Percentiles rank a stretch among this genome's conserved stretches.
These are phyloP conservation scores for Eurytoma adleriae DNA, from an alignment of 2,888 invertebrate genomes.

Conservation along the genomic window DNA sequence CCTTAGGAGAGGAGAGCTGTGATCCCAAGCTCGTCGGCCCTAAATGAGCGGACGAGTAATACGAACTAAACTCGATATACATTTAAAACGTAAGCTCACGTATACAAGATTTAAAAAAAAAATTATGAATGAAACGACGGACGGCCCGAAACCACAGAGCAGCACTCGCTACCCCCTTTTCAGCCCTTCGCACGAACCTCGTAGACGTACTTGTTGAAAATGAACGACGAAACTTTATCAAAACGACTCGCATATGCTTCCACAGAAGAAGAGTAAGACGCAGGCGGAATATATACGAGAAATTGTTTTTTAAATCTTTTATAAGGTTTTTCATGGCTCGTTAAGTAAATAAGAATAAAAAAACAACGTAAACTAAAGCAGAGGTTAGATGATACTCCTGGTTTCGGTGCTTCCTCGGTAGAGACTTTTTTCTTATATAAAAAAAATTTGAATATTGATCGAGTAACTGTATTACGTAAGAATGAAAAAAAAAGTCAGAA, in stretches of 20 bases:
- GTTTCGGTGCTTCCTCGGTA: constrained; percentile 56
- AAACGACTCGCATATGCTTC: constrained; percentile 48
- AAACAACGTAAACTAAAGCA: constrained; percentile 22
- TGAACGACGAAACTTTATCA: constrained; percentile 25
- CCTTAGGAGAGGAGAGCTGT: constrained; percentile 74
- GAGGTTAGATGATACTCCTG: constrained; percentile 52
- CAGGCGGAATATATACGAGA: constrained; percentile 32
- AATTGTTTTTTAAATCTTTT: constrained; percentile 58
- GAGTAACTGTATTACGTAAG: constrained; percentile 55
- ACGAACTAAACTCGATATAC: constrained; percentile 74
- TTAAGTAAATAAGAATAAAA: constrained; percentile 42
- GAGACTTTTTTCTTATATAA: constrained; percentile 46
- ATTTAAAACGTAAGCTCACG: constrained; percentile 61
- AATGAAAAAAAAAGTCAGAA: constrained; percentile 37
- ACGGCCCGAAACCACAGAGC: constrained; percentile 56
- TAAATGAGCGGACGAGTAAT: constrained; percentile 67
- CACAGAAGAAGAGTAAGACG: constrained; percentile 30
- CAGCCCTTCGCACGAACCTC: constrained; percentile 6
- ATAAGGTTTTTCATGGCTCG: constrained; percentile 55
- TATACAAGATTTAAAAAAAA: constrained; percentile 43
- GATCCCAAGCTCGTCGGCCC: constrained; percentile 72
- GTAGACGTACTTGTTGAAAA: constrained; percentile 7
- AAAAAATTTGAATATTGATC: constrained; percentile 55
- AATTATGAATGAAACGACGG: constrained; percentile 32
- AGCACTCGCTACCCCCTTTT: constrained; percentile 28